Conservation (phyloP, 64 coral and sea anemone species). For the Exaiptasia diaphana region DNA sequence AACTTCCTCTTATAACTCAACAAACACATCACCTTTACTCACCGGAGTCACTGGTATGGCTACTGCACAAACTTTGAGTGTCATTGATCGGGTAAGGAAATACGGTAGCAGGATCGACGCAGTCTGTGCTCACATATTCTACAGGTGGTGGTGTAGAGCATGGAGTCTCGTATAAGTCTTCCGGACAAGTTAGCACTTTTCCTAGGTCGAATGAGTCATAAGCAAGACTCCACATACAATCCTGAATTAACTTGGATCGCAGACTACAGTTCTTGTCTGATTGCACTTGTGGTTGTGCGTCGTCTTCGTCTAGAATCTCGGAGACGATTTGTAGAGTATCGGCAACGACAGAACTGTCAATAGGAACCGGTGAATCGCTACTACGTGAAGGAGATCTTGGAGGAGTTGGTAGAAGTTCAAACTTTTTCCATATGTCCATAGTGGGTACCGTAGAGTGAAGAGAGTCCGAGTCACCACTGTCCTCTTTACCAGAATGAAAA, state of each 20-base stretch:
- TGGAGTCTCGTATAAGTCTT: conserved; percentile 86
- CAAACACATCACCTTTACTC: not conserved
- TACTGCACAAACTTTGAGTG: conserved; percentile 58
- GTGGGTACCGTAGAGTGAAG: conserved; percentile 70
- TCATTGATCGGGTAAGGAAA: conserved; percentile 98
- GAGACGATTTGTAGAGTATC: conserved; percentile 91
- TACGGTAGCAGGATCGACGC: conserved; percentile 91
- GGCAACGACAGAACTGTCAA: conserved; percentile 40
- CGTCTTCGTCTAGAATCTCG: conserved; percentile 76
- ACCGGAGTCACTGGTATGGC: conserved; percentile 80
- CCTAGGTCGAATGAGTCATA: conserved; percentile 62
- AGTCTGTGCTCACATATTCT: conserved; percentile 88
- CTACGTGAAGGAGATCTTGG: conserved; percentile 69
- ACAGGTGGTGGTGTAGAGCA: conserved; percentile 91
- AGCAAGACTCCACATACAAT: conserved; percentile 93
- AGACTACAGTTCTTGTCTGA: conserved; percentile 55
- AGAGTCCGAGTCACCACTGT: conserved; percentile 4
- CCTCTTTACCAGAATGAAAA: conserved; percentile 71
- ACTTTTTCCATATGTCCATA: conserved; percentile 95
- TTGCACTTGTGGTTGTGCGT: conserved; percentile 25
- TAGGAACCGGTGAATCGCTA: conserved; percentile 46
- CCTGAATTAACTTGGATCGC: conserved; percentile 97
- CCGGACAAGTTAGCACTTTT: conserved; percentile 21
- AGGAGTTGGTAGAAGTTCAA: conserved; percentile 82
- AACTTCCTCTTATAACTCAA: not conserved